Evolutionary conservation across 2,888 invertebrate genomes (phyloP).

Genomic region (Protophormia terraenovae): DNA sequence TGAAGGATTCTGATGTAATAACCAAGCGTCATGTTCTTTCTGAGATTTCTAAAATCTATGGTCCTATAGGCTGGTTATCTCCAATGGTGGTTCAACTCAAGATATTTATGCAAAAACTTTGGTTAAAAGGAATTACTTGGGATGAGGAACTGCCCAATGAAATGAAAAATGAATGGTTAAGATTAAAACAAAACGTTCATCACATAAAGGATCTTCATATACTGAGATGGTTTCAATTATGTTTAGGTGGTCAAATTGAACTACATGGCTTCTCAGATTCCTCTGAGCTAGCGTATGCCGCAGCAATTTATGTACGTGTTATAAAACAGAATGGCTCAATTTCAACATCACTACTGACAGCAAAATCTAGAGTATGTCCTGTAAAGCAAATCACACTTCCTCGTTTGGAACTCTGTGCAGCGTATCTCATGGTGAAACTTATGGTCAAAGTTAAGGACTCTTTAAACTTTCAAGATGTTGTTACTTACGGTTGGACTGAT

Average conservation of each 20-base stretch:
- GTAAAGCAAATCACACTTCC: conserved; percentile 48
- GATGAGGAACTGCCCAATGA: conserved; percentile 9
- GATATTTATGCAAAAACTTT: too few relatives aligned
- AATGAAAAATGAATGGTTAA: neutral
- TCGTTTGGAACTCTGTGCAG: conserved; percentile 46
- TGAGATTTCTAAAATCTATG: too few relatives aligned
- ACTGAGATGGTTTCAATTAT: conserved; percentile 16
- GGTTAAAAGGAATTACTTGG: conserved; percentile 40
- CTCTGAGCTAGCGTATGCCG: conserved; percentile 45
- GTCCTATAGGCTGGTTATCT: too few relatives aligned
- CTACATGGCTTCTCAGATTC: conserved; percentile 56
- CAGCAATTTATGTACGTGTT: conserved; percentile 43
- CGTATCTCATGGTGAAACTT: conserved; percentile 45
- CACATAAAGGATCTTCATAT: neutral
- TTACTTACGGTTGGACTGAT: conserved; percentile 46
- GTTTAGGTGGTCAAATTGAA: conserved; percentile 8
- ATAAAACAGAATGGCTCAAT: conserved; percentile 5
- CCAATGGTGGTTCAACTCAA: too few relatives aligned
- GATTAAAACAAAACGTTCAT: neutral
- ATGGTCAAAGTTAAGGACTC: conserved; percentile 27
- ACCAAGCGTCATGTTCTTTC: conserved; percentile 52
- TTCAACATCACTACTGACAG: conserved; percentile 18
- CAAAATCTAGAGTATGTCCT: conserved; percentile 38
- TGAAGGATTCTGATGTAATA: neutral
- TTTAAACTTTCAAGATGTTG: neutral